Conservation (phyloP, 2,113 vertebrate species). For the Numenius arquata region DNA sequence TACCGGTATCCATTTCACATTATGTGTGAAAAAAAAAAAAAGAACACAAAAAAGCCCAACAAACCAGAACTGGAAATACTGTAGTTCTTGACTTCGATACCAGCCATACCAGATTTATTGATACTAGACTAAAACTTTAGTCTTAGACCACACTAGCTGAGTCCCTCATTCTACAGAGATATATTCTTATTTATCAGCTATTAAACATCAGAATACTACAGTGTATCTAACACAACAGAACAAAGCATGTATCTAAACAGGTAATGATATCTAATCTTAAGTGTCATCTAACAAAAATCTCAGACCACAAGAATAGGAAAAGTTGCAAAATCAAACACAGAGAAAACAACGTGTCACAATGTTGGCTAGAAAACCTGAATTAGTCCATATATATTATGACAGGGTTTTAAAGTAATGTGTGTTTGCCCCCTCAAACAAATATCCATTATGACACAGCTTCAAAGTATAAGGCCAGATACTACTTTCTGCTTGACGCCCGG, state of each 20-base stretch:
- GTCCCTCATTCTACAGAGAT: not conserved
- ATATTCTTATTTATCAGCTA: not conserved
- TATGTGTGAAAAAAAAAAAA: not conserved
- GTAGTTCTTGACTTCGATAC: not conserved
- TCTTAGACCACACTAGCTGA: not conserved
- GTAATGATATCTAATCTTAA: not conserved
- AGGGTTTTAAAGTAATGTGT: not conserved
- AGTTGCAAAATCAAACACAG: not conserved
- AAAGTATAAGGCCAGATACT: not conserved
- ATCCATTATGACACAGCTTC: not conserved
- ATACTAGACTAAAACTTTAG: not conserved
- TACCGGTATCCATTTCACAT: not conserved
- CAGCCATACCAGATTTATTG: not conserved
- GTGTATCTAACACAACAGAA: not conserved
- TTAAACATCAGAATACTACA: not conserved
- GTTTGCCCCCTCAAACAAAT: not conserved
- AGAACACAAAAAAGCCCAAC: not conserved
- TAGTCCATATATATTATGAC: not conserved
- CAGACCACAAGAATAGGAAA: not conserved
- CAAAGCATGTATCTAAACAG: not conserved
- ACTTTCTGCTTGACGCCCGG: not conserved
- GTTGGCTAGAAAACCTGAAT: not conserved
- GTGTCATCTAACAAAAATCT: not conserved
- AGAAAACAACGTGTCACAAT: not conserved
- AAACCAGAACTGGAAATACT: not conserved